Conservation (phyloP, 2,888 invertebrate species). For the Ectropis crepuscularia region DNA sequence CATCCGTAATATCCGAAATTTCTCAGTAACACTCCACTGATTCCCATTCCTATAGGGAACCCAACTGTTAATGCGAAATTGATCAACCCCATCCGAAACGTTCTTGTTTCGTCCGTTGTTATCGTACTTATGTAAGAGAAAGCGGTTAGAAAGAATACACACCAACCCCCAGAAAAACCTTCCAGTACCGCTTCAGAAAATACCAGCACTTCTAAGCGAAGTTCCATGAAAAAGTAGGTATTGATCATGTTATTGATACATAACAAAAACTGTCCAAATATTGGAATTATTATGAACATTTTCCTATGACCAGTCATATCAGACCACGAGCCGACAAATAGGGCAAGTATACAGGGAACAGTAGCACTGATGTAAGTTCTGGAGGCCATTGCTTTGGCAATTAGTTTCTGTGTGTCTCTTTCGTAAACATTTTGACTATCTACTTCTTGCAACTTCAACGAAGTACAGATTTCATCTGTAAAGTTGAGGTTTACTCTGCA, state of each 20-base stretch:
- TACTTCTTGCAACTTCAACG: constrained; percentile 87
- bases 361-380: constrained; percentile 92
- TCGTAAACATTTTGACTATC: constrained; percentile 80
- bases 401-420: constrained; percentile 86
- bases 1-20: constrained; percentile 91
- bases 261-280: constrained; percentile 88
- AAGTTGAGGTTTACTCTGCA: constrained; percentile 92
- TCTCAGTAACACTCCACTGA: constrained; percentile 90
- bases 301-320: constrained; percentile 87
- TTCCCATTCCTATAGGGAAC: constrained; percentile 93
- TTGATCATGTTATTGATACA: constrained; percentile 90
- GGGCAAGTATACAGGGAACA: constrained; percentile 89
- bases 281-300: constrained; percentile 90
- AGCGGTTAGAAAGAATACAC: constrained; percentile 91
- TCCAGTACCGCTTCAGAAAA: constrained; percentile 90
- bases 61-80: constrained; percentile 94
- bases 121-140: constrained; percentile 94
- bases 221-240: constrained; percentile 89
- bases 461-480: constrained; percentile 88
- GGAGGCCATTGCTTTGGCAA: constrained; percentile 90
- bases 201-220: constrained; percentile 90
- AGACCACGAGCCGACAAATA: constrained; percentile 92
- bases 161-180: constrained; percentile 91
- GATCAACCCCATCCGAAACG: constrained; percentile 92
- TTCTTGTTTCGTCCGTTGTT: constrained; percentile 90